Percentiles rank a stretch among this genome's conserved stretches.
Conservation (phyloP, 2,888 invertebrate genomes). For the Pasiphila rectangulata region DNA sequence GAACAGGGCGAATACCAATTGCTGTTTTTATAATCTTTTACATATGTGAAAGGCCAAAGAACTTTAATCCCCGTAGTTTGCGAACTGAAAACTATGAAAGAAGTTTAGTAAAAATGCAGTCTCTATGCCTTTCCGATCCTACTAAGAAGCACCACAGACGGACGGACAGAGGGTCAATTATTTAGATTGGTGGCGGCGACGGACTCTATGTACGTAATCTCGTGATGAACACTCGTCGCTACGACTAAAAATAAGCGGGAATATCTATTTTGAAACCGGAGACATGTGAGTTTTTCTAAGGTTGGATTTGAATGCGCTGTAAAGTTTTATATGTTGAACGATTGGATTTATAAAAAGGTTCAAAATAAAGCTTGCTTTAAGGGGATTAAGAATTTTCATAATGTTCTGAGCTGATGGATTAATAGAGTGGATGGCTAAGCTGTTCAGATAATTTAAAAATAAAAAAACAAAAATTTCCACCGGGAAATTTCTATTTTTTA, state of each 20-base stretch:
- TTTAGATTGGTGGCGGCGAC: conserved; percentile 78
- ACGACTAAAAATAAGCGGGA: conserved; percentile 17
- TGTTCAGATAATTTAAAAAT: no score
- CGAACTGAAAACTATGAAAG: no score
- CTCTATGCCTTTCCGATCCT: conserved; percentile 50
- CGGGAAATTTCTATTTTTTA: no score
- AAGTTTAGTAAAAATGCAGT: conserved; percentile 19
- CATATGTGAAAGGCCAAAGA: no score
- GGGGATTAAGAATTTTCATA: no score
- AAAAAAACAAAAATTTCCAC: no score
- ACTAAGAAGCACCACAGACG: conserved; percentile 62
- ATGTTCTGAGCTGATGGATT: no score
- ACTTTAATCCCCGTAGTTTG: no score
- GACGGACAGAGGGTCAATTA: conserved; percentile 77
- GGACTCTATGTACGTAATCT: conserved; percentile 32
- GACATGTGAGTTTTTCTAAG: conserved; percentile 1
- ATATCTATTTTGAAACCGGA: conserved; percentile 9
- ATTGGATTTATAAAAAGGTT: neutral
- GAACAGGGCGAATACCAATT: no score
- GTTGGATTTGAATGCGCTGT: neutral
- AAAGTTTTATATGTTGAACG: neutral
- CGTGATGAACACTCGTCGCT: conserved; percentile 46
- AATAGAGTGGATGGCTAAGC: no score
- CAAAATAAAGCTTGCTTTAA: neutral
- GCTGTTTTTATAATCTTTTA: no score